Base-by-base conservation (phyloP, 2,113 vertebrate species). In the Coreoperca whiteheadi region DNA sequence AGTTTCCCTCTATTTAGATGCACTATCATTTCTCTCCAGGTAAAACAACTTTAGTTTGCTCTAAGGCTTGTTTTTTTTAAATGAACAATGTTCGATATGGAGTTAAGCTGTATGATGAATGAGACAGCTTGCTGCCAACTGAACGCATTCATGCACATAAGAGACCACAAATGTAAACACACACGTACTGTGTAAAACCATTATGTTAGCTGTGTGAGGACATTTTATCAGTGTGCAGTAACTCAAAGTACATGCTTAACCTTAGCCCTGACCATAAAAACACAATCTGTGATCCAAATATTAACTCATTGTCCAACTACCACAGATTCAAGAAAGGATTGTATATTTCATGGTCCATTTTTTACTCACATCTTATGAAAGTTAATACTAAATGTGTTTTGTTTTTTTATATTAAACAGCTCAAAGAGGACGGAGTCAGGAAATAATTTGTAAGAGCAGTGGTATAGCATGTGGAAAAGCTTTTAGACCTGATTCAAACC, bases 1-100 rank as follows among this genome's bases (percentile, higher is more conserved):
- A 89, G 83, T 90, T 86, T 82, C 18, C 77, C 30, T 90, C 78
- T 25, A 68, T 90, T 90, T 84, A 83, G 81, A 87, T 68, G 54
- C 60, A 77, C 74, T 48, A 82, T 88, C 81, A 77, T 84, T 84
- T 84, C 43, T 83, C 77, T 82, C 20, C 25, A 70, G 56, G 79
- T 86, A 81, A 90, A 72, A 77, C 41, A 87, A 82, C 41, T 86
- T 77, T 66, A 39, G 75, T 87, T 88, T 41, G 75, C 63, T 83
- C 18, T 20, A 61, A 79, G 73, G 39, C 30, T 70, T 73, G 28
- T 60, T 65, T 78, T 65, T 78, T 66, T 85, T 66, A 68, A 77
- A 68, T 41, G 51, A 46, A 70, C 59, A 39, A 73, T 56, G 41
- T 60, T 71, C 79, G 75, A 85, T 71, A 71, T 37, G 30, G 59